These are phyloP conservation scores for Nannobrachium achirus DNA, from an alignment of 2,113 vertebrate genomes.

Conservation along the genomic window DNA sequence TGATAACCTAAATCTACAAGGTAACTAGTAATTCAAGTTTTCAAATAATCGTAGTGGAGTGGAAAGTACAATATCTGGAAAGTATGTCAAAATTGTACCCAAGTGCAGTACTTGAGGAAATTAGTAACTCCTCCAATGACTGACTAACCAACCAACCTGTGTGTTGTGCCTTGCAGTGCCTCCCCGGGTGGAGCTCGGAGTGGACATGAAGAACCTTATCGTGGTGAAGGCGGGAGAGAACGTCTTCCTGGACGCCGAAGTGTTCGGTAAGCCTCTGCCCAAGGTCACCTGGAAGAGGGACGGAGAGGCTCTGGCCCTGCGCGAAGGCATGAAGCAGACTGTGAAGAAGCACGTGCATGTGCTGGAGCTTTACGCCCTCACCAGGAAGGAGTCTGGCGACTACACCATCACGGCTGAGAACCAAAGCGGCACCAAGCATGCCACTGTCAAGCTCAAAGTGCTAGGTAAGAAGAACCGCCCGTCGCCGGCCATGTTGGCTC, in stretches of 20 bases:
- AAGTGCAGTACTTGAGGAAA: no score
- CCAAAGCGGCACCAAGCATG: conserved; percentile 89
- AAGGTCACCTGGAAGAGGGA: conserved; percentile 92
- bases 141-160: no score
- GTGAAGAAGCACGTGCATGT: conserved; percentile 87
- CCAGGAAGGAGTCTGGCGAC: conserved; percentile 94
- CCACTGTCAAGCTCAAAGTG: conserved; percentile 94
- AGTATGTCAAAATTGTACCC: no score
- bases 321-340: conserved; percentile 91
- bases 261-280: conserved; percentile 94
- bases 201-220: conserved; percentile 93
- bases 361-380: conserved; percentile 92
- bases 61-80: no score
- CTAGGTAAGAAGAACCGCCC: conserved; percentile 91
- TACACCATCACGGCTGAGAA: conserved; percentile 96
- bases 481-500: no score
- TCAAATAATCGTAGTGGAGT: no score
- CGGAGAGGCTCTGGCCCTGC: conserved; percentile 78
- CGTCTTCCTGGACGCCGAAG: conserved; percentile 89
- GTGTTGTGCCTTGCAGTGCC: conserved; percentile 80
- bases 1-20: no score
- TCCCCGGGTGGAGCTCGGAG: conserved; percentile 91
- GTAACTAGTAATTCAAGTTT: no score
- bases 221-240: conserved; percentile 95
- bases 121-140: no score